Evolutionary conservation across 2,797 vertebrate species (phyloP).

Genomic region (Pteronotus mesoamericanus): DNA sequence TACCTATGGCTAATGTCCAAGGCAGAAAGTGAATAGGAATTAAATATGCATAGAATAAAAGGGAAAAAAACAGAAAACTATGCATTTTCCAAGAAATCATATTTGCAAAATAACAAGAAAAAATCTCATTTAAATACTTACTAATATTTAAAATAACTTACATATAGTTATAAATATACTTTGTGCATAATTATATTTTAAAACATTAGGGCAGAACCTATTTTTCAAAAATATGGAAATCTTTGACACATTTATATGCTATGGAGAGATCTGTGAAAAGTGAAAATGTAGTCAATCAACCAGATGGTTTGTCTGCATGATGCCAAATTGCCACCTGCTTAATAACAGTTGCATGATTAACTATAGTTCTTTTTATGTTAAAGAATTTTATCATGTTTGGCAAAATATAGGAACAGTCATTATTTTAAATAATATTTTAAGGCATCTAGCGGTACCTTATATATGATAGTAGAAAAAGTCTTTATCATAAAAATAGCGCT

Average conservation of each 20-base stretch:
- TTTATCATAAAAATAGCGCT: neutral
- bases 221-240: neutral
- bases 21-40: neutral
- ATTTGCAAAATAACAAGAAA: neutral
- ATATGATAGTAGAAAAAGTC: neutral
- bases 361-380: neutral
- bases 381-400: neutral
- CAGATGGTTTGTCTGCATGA: neutral
- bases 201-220: neutral
- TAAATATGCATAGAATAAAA: neutral
- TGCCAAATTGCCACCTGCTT: neutral
- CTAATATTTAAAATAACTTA: neutral
- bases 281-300: neutral
- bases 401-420: neutral
- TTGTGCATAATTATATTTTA: neutral
- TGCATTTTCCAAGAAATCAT: neutral
- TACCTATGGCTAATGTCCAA: neutral
- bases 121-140: neutral
- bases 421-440: neutral
- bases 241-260: neutral
- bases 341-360: neutral
- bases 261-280: neutral
- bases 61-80: neutral
- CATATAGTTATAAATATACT: neutral
- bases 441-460: neutral